Evolutionary conservation across 2,797 vertebrate genomes (phyloP), one percentile per base, ranked within the genome.

Genomic region (Urophycis tenuis): DNA sequence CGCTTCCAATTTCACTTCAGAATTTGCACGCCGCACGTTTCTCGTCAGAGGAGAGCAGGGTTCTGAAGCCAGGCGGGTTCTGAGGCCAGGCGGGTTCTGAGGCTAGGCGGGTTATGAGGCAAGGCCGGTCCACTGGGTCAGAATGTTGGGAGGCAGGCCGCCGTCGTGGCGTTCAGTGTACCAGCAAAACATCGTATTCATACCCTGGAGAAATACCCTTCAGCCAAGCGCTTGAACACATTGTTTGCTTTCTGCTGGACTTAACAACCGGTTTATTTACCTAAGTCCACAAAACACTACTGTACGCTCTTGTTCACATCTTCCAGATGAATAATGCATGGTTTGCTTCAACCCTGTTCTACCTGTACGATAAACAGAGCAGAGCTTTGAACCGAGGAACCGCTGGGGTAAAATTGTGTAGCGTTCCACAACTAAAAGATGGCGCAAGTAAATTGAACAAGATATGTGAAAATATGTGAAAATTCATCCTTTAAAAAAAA

Each of bases 1-100:
- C n/a, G n/a, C n/a, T n/a, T n/a, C n/a, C 77, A 76, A 75, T 70
- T 19, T 25, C 22, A 77, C 67, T 71, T 5, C 36, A 25, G 75
- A 64, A 19, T 45, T 41, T n/a, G 9, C 60, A 12, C 14, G 35
- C 36, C 45, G 36, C 36, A 39, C 9, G 45, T 36, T 36, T 71
- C n/a, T 29, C 71, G 22, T 35, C 71, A n/a, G 71, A 35, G 15
- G 60, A n/a, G 12, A 25, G 25, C 22, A 10, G 53, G 5, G 53
- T n/a, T 60, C 22, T n/a, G n/a, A n/a, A n/a, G n/a, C n/a, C n/a
- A n/a, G n/a, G n/a, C n/a, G n/a, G 1, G 53, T 22, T 60, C n/a
- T n/a, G n/a, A n/a, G n/a, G 7, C 53, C 15, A 25, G n/a, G 53
- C 25, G n/a, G 53, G 53, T 9, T 22, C 53, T n/a, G n/a, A n/a